phyloP scores from a whole-genome alignment of 2,797 vertebrate species.

The Leptatherina wallacei region DNA sequence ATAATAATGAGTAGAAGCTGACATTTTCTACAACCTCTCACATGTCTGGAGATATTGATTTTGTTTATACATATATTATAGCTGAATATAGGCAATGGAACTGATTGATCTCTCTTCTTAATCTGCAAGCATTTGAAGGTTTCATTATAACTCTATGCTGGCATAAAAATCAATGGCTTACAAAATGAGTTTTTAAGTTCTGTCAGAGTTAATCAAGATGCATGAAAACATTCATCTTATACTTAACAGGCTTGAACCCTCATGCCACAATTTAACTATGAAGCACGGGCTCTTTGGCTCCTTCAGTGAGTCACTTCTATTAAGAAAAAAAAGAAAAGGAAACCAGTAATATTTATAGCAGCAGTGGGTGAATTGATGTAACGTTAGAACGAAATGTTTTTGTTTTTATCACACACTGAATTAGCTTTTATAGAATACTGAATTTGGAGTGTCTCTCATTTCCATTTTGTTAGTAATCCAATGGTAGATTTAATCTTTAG shows the following conservation, averaged over 20 bases:
- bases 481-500: neutral
- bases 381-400: neutral
- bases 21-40: conserved; percentile 42
- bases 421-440: neutral
- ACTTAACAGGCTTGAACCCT: conserved; percentile 15
- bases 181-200: conserved; percentile 55
- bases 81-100: conserved; percentile 19
- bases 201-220: conserved; percentile 55
- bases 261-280: conserved; percentile 23
- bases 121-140: conserved; percentile 49
- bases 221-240: conserved; percentile 44
- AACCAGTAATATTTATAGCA: neutral
- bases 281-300: neutral
- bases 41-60: conserved; percentile 48
- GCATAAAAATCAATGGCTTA: conserved; percentile 56
- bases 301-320: neutral
- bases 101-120: conserved; percentile 55
- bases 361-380: neutral
- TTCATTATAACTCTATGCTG: conserved; percentile 55
- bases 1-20: conserved; percentile 29
- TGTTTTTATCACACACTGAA: neutral
- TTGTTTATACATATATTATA: conserved; percentile 41
- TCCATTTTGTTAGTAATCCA: neutral
- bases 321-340: neutral
- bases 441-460: neutral